Base-by-base conservation (phyloP, 2,797 vertebrate species). In the Enteromius afrohamiltoni region DNA sequence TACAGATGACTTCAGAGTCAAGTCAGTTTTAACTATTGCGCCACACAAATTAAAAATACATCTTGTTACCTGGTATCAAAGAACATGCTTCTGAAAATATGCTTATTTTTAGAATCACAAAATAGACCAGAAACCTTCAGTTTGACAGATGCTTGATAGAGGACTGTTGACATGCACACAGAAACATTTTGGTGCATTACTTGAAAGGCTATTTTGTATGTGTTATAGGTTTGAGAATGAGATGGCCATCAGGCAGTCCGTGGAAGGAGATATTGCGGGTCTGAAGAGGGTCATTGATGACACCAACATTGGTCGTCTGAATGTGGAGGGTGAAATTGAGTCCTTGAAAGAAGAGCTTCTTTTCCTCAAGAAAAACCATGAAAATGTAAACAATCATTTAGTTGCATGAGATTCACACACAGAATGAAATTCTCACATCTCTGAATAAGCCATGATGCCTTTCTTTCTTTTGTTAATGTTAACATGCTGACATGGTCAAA, bases 1-100 rank as follows among this genome's bases (percentile, higher is more conserved):
- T 0, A 95, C 95, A 1, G 97, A 98, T 0, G 97, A 99, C 91
- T 99, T 99, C 91, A 95, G 95, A 92, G 95, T 98, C 45, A 99
- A 98, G 97, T 98, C 92, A 65, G 95, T 91, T 58, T 60, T 26
- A 6, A 69, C 55, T n/a, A 16, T 19, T 45, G 73, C 85, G 5
- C 42, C 21, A 49, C n/a, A 31, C 29, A 40, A 60, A 71, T 42
- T 16, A 70, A 71, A 71, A 31, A 37, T 67, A 29, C 23, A 29
- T 62, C 45, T 79, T 23, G 8, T 42, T 21, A 11, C 47, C 26
- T 17, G 9, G 4, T 3, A 45, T 62, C 8, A 11, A 77, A 29
- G 13, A 45, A 29, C 21, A 26, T 26, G 26, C 37, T 47, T 78
- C 16, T 64, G 40, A 47, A 60, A 31, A 31, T 45, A 9, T 8